Base-by-base conservation (phyloP, 2,797 vertebrate species). In the Gobionotothen gibberifrons region DNA sequence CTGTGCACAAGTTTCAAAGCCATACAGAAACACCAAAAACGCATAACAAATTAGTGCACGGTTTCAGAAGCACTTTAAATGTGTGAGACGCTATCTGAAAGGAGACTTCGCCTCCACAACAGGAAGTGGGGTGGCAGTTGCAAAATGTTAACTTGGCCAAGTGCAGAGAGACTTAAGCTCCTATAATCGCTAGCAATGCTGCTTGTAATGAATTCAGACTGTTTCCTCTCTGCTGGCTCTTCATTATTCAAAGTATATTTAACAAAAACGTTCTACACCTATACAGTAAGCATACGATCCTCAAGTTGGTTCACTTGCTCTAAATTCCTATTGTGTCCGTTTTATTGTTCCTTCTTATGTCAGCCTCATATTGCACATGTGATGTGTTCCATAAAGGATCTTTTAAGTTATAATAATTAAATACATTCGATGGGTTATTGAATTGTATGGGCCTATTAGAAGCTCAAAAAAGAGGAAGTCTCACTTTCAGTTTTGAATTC, bases 111-210 rank as follows among this genome's bases (percentile, higher is more conserved):
- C 84, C 83, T 78, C 84, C 76, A 60, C 85, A 90, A 92, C 92
- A 92, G 90, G 92, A 94, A 94, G 87, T 86, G 79, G 51, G 68
- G 64, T 71, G 58, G 54, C 74, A 51, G 83, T 90, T 89, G 78
- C 77, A 87, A 89, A 93, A 92, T 90, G 89, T 93, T 84, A 93
- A 44, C 65, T 65, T 63, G 58, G 67, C 61, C 46, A 60, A 70
- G 74, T 62, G 67, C 72, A 79, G 32, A 66, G 21, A 72, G 64
- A 66, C 63, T 52, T 44, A 3, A 70, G 48, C 51, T 83, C 69
- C 74, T 42, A 56, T 64, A 65, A 62, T 79, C 58, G 69, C 56
- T 67, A 43, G 63, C 49, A 21, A 73, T 39, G 16, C 69, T 81
- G 66, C 58, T 58, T 63, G 21, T 66, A 56, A 54, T 60, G 12